Conservation (phyloP, 2,888 invertebrate species). For the Phragmatobia fuliginosa region DNA sequence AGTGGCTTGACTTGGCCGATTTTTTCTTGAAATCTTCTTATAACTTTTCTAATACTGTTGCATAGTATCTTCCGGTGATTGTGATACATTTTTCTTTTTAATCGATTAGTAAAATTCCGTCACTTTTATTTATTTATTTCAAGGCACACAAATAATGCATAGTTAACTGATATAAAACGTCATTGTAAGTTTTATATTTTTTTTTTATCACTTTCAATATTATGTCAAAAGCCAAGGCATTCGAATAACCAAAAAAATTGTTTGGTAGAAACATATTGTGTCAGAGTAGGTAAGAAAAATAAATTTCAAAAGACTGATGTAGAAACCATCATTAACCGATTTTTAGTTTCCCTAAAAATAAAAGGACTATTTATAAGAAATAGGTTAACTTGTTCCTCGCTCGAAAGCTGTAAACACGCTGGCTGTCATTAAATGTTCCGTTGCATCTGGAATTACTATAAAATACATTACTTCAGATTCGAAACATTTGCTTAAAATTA, state of each 20-base stretch:
- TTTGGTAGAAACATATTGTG: not conserved
- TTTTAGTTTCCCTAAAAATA: constrained; percentile 6
- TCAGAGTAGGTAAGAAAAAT: not conserved
- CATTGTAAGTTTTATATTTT: not conserved
- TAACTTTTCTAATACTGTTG: no score
- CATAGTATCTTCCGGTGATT: no score
- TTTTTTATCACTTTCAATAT: not conserved
- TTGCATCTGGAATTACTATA: constrained; percentile 46
- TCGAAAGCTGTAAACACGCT: constrained; percentile 40
- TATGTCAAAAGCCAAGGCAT: no score
- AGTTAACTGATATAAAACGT: not conserved
- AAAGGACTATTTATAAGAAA: constrained; percentile 33
- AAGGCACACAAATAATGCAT: no score
- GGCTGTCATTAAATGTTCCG: constrained; percentile 45
- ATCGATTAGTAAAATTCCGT: no score
- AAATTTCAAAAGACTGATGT: not conserved
- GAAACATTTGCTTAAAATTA: constrained; percentile 20
- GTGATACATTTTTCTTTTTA: no score
- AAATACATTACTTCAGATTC: constrained; percentile 41
- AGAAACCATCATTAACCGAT: not conserved
- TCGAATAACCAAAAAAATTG: no score
- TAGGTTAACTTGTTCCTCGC: constrained; percentile 42
- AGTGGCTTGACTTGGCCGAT: no score
- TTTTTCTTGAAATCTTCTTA: no score
- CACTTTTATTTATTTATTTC: no score